Evolutionary conservation across 2,888 invertebrate species (phyloP).

Genomic region (Poecilobothrus nobilitatus): DNA sequence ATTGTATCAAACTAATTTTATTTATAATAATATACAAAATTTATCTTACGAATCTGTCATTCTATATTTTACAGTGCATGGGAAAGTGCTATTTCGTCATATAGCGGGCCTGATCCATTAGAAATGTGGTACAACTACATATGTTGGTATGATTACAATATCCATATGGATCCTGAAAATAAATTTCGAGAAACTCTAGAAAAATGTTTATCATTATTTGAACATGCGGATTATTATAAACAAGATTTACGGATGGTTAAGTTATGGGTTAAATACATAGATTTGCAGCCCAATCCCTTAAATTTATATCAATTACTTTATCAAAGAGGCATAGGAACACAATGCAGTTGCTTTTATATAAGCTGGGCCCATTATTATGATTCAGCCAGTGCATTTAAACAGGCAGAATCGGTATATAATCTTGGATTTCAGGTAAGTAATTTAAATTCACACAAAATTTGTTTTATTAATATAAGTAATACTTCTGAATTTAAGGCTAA

Average conservation of each 20-base stretch:
- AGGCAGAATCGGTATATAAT: conserved; percentile 74
- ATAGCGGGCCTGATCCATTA: conserved; percentile 80
- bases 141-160: conserved; percentile 83
- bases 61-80: conserved; percentile 55
- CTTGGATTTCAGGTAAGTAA: conserved; percentile 54
- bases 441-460: not conserved
- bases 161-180: conserved; percentile 66
- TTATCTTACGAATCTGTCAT: too few relatives aligned
- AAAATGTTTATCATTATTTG: conserved; percentile 73
- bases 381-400: conserved; percentile 68
- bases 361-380: conserved; percentile 87
- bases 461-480: not conserved
- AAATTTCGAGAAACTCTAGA: conserved; percentile 82
- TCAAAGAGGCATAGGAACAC: conserved; percentile 70
- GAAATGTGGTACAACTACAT: conserved; percentile 87
- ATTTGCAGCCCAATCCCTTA: conserved; percentile 64
- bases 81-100: conserved; percentile 73
- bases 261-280: conserved; percentile 87
- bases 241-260: conserved; percentile 82
- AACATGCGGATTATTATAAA: conserved; percentile 68
- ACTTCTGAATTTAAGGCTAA: conserved; percentile 54
- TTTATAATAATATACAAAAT: too few relatives aligned
- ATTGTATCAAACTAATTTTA: too few relatives aligned
- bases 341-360: conserved; percentile 75
- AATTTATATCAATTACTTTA: conserved; percentile 76